These are phyloP conservation scores for Artemia sinica DNA, from an alignment of 2,888 invertebrate genomes.

Conservation along the genomic window DNA sequence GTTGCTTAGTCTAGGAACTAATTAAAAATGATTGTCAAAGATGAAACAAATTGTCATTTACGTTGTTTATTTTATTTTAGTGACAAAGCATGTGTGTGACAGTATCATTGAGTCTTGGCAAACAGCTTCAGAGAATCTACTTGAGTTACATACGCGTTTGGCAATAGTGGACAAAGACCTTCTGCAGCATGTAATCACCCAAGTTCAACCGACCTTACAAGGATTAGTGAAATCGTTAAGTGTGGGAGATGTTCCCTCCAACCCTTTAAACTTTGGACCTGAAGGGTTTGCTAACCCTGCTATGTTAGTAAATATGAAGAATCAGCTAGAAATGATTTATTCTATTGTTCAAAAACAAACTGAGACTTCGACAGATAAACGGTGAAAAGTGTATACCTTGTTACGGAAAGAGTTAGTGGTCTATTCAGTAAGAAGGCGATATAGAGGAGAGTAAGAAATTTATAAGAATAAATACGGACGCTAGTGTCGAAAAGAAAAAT, in stretches of 20 bases:
- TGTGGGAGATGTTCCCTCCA: background rate
- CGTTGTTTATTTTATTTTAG: background rate
- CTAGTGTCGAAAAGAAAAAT: too few species aligned
- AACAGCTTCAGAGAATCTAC: background rate
- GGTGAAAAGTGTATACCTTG: background rate
- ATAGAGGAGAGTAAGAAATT: too few species aligned
- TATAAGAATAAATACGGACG: too few species aligned
- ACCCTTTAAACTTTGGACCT: conserved; percentile 3
- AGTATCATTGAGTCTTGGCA: background rate
- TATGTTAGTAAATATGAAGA: conserved; percentile 43
- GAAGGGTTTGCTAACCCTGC: conserved; percentile 23
- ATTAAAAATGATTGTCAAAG: too few species aligned
- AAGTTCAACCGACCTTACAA: background rate
- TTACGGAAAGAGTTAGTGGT: too few species aligned
- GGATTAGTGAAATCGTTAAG: conserved; percentile 5
- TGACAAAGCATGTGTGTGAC: conserved; percentile 1
- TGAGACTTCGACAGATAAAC: background rate
- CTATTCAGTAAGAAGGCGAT: too few species aligned
- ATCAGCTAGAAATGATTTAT: conserved; percentile 43
- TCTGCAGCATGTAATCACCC: background rate
- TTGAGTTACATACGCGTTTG: background rate
- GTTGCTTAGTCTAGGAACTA: too few species aligned
- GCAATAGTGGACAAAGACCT: conserved; percentile 2
- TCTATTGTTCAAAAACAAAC: conserved; percentile 40
- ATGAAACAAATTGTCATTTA: too few species aligned